These are phyloP conservation scores for Amiota minor DNA, from an alignment of 2,888 invertebrate species.

Conservation along the genomic window DNA sequence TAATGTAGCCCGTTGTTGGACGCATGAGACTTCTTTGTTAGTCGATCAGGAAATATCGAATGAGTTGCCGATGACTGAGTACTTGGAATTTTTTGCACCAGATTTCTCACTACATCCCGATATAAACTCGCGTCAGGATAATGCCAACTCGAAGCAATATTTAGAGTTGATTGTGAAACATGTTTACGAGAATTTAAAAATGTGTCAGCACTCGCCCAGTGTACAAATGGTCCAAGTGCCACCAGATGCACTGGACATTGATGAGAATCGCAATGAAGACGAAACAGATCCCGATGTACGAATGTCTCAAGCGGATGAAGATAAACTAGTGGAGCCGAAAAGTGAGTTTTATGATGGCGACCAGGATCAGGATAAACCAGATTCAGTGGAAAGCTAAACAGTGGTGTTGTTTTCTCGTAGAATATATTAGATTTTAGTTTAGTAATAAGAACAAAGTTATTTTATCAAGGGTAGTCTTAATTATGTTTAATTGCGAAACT, in stretches of 20 bases:
- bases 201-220: conserved; percentile 93
- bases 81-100: conserved; percentile 96
- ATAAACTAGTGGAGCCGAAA: conserved; percentile 86
- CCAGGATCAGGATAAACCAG: conserved; percentile 88
- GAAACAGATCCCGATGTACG: conserved; percentile 89
- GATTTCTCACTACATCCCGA: conserved; percentile 97
- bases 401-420: background rate
- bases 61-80: conserved; percentile 96
- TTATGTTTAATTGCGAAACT: conserved; percentile 36
- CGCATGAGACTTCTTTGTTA: conserved; percentile 95
- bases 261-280: conserved; percentile 79
- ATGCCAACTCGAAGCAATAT: conserved; percentile 96
- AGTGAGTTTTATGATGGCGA: conserved; percentile 94
- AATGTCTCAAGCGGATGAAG: conserved; percentile 84
- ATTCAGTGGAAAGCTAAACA: conserved; percentile 66
- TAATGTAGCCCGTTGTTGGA: conserved; percentile 99
- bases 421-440: conserved; percentile 23
- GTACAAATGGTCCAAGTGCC: conserved; percentile 99
- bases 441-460: conserved; percentile 39
- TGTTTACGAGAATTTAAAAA: conserved; percentile 93
- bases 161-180: conserved; percentile 91
- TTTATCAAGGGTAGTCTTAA: conserved; percentile 45
- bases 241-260: conserved; percentile 83
- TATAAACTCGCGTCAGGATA: conserved; percentile 88
- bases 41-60: conserved; percentile 94